These are phyloP conservation scores for Rhabdomys dilectus DNA, from an alignment of 2,113 vertebrate genomes.

Conservation along the genomic window DNA sequence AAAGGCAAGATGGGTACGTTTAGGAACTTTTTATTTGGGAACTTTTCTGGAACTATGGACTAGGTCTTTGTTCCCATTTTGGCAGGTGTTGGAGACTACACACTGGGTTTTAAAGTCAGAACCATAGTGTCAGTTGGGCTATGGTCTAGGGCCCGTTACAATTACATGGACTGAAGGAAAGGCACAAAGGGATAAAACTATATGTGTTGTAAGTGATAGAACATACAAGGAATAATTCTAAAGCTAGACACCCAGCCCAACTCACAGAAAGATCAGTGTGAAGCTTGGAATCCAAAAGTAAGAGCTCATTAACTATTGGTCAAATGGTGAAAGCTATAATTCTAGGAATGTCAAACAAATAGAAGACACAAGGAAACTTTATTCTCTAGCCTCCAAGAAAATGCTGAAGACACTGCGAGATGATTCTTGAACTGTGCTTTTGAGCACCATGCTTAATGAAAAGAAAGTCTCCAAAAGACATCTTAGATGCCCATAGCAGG, in stretches of 20 bases:
- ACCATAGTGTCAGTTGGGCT: not conserved
- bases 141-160: not conserved
- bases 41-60: not conserved
- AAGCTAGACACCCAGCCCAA: not conserved
- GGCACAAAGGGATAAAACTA: not conserved
- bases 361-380: not conserved
- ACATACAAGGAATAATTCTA: not conserved
- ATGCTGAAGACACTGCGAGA: not conserved
- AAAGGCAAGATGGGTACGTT: not conserved
- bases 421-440: conserved; percentile 54
- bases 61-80: not conserved
- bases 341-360: not conserved
- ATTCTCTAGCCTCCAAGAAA: not conserved
- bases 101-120: not conserved
- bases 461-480: conserved; percentile 63
- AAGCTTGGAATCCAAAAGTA: not conserved
- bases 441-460: conserved; percentile 47
- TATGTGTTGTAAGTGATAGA: not conserved
- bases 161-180: not conserved
- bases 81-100: not conserved
- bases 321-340: not conserved
- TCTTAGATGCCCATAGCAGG: conserved; percentile 63
- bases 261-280: not conserved
- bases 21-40: not conserved
- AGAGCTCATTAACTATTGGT: not conserved